Evolutionary conservation across 2,797 vertebrate genomes (phyloP).

Genomic region (Poliocrania exsul): DNA sequence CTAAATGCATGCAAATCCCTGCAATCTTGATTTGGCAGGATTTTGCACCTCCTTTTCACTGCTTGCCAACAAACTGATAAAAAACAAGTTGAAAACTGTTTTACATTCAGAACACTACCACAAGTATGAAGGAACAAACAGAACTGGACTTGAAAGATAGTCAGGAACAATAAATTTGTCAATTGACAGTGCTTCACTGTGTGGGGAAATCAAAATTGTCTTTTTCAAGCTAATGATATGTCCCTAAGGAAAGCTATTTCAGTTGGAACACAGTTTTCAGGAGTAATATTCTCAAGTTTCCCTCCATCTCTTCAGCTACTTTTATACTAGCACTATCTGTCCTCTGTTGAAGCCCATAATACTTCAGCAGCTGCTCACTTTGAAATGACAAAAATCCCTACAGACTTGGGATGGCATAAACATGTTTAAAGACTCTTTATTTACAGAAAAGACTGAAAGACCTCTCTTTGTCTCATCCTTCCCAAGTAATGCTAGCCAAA

Average conservation of each 20-base stretch:
- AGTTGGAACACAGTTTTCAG: not conserved
- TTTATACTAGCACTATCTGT: constrained; percentile 76
- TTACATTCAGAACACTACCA: not conserved
- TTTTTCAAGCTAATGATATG: constrained; percentile 25
- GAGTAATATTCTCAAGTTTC: not conserved
- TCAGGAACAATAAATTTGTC: not conserved
- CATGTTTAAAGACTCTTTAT: not conserved
- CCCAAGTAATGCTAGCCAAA: constrained; percentile 6
- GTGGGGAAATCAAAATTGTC: not conserved
- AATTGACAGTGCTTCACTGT: not conserved
- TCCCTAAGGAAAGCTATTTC: constrained; percentile 16
- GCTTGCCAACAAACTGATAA: constrained; percentile 4
- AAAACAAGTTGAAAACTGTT: constrained; percentile 7
- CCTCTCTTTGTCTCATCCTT: constrained; percentile 2
- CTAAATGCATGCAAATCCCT: not conserved
- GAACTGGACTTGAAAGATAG: not conserved
- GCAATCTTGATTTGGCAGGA: constrained; percentile 10
- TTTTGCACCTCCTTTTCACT: not conserved
- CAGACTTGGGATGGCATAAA: not conserved
- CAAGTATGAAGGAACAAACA: not conserved
- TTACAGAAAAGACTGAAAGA: constrained; percentile 20
- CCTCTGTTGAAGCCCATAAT: constrained; percentile 80
- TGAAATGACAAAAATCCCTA: constrained; percentile 78
- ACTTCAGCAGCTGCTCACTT: constrained; percentile 84
- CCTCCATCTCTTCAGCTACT: constrained; percentile 75